Conservation (phyloP, 2,113 vertebrate genomes). For the Vireo altiloquus region DNA sequence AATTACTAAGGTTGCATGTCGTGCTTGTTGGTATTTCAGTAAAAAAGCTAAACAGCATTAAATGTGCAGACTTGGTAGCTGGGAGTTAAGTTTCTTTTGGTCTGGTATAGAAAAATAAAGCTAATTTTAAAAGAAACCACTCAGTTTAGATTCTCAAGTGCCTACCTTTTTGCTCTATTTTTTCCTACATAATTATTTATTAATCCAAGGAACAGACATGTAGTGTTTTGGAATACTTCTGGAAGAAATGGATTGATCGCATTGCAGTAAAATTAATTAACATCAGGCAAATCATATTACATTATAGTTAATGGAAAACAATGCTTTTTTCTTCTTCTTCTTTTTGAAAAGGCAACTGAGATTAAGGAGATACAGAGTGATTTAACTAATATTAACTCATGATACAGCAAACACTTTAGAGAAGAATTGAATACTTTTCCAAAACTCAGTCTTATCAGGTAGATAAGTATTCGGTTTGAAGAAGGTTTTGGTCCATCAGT, state of each 20-base stretch:
- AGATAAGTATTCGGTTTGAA: not conserved
- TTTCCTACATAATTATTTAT: not conserved
- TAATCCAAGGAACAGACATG: not conserved
- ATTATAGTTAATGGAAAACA: not conserved
- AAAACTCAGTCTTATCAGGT: not conserved
- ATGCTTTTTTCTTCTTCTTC: not conserved
- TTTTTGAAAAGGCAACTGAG: not conserved
- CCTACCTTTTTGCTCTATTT: accelerated
- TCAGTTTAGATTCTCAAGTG: not conserved
- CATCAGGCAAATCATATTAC: not conserved
- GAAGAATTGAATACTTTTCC: not conserved
- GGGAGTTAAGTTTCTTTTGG: not conserved
- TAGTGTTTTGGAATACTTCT: not conserved
- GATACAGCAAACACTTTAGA: not conserved
- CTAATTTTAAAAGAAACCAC: not conserved
- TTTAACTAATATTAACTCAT: not conserved
- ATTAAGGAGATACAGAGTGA: not conserved
- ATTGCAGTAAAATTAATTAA: not conserved
- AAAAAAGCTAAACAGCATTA: not conserved
- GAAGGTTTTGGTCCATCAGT: not conserved
- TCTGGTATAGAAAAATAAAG: not conserved
- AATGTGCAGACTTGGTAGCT: not conserved
- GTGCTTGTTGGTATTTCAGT: not conserved
- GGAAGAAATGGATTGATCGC: not conserved
- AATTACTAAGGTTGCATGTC: not conserved